phyloP scores from a whole-genome alignment of 92 coral and sea anemone species.

The Epizoanthus scotinus region DNA sequence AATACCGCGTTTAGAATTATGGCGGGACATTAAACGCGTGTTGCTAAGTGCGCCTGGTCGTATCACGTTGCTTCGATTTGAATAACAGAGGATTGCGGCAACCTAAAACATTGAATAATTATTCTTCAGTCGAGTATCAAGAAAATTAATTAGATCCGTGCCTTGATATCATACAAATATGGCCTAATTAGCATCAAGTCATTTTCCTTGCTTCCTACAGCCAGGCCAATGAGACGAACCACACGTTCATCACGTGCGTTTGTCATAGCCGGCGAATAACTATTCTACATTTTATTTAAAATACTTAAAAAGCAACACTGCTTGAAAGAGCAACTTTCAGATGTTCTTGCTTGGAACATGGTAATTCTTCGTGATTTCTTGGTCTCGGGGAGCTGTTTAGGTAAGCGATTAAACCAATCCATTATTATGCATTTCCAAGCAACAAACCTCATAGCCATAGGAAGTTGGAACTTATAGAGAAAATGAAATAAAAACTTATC shows the following conservation, averaged over 20 bases:
- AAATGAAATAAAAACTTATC: no score
- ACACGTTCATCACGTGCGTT: neutral
- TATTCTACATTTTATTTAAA: no score
- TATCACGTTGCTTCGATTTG: slow-evolving; percentile 13
- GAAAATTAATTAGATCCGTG: slow-evolving; percentile 12
- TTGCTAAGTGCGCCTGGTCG: no score
- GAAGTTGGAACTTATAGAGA: no score
- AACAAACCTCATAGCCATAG: no score
- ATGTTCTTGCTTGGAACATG: no score
- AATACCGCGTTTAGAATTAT: slow-evolving; percentile 11
- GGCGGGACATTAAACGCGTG: neutral
- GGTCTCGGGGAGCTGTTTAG: no score
- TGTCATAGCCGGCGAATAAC: neutral
- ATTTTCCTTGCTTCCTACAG: neutral
- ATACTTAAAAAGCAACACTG: no score
- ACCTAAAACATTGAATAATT: neutral
- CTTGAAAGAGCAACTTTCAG: slow-evolving; percentile 1
- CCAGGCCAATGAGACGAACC: slow-evolving; percentile 1
- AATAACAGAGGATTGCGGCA: slow-evolving; percentile 24
- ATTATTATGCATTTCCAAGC: no score
- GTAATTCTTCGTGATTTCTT: no score
- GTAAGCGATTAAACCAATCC: no score
- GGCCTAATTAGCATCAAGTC: slow-evolving; percentile 8
- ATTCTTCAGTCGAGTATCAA: neutral
- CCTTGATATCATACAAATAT: slow-evolving; percentile 10